Evolutionary conservation across 2,113 vertebrate genomes (phyloP).

Genomic region (Oplegnathus fasciatus): DNA sequence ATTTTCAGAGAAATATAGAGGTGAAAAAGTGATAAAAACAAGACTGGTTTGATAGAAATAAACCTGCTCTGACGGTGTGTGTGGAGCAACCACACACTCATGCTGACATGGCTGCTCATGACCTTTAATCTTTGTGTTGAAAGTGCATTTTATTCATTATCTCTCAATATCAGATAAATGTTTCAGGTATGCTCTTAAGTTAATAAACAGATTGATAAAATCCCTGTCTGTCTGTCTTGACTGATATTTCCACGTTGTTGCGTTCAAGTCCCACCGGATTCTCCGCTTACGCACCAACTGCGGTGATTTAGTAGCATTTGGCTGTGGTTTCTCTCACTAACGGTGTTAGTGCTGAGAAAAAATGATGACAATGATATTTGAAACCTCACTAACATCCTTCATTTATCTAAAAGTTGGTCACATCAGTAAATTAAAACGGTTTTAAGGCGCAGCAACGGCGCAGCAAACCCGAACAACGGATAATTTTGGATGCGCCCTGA

Average conservation of each 20-base stretch:
- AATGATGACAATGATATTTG: fast-evolving
- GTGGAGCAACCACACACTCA: not conserved
- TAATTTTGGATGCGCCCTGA: slow-evolving; percentile 14
- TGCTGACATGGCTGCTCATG: not conserved
- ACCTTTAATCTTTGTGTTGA: not conserved
- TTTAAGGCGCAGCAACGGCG: not conserved
- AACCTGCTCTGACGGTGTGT: not conserved
- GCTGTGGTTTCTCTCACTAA: not conserved
- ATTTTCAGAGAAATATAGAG: not conserved
- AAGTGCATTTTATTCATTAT: not conserved
- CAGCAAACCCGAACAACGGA: fast-evolving
- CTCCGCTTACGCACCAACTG: fast-evolving
- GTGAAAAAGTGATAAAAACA: not conserved
- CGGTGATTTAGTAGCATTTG: not conserved
- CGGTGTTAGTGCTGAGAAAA: fast-evolving
- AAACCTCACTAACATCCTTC: fast-evolving
- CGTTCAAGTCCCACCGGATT: slow-evolving; percentile 29
- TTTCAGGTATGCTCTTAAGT: not conserved
- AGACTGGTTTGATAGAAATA: not conserved
- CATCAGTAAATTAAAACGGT: not conserved
- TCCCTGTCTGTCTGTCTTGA: not conserved
- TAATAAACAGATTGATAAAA: slow-evolving; percentile 7
- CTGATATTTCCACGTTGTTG: slow-evolving; percentile 30
- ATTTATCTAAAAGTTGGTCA: not conserved
- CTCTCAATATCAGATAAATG: not conserved